These are phyloP conservation scores for Atta cephalotes DNA, from an alignment of 1,140 invertebrate species.

Conservation along the genomic window DNA sequence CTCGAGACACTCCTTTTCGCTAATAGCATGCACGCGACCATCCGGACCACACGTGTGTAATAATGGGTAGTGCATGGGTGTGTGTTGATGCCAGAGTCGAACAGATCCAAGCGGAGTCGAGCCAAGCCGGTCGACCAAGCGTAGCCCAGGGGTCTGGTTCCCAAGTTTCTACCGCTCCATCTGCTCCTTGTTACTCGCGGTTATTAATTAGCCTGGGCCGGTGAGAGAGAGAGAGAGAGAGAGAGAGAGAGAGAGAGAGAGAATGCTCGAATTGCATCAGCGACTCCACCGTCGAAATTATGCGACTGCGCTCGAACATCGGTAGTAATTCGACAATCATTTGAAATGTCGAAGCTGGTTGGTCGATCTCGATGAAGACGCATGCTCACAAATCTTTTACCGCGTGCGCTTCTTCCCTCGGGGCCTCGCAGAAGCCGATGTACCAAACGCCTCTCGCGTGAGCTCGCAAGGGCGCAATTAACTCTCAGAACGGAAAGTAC, in stretches of 20 bases:
- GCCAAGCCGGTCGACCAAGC: constrained; percentile 52
- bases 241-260: constrained; percentile 28
- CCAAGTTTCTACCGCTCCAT: constrained; percentile 77
- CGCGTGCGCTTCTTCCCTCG: not conserved
- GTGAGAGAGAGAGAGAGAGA: constrained; percentile 44
- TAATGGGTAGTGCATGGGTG: constrained; percentile 81
- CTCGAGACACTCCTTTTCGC: constrained; percentile 80
- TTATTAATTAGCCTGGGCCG: constrained; percentile 83
- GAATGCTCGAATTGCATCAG: not conserved
- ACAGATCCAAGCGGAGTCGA: constrained; percentile 32
- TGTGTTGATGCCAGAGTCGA: constrained; percentile 36
- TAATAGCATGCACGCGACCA: constrained; percentile 85
- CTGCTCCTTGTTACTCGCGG: constrained; percentile 84
- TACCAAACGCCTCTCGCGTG: constrained; percentile 42
- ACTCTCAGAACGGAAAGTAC: constrained; percentile 52
- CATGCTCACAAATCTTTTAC: constrained; percentile 31
- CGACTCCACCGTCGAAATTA: constrained; percentile 9
- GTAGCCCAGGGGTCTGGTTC: constrained; percentile 48
- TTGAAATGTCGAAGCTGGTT: too few species aligned
- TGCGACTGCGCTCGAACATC: constrained; percentile 18
- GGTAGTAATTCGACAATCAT: constrained; percentile 20
- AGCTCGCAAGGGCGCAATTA: constrained; percentile 66
- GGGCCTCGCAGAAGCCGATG: constrained; percentile 39
- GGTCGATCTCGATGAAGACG: constrained; percentile 27
- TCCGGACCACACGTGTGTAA: constrained; percentile 85